Evolutionary conservation across 1,140 invertebrate species (phyloP).

Genomic region (Atta texana): DNA sequence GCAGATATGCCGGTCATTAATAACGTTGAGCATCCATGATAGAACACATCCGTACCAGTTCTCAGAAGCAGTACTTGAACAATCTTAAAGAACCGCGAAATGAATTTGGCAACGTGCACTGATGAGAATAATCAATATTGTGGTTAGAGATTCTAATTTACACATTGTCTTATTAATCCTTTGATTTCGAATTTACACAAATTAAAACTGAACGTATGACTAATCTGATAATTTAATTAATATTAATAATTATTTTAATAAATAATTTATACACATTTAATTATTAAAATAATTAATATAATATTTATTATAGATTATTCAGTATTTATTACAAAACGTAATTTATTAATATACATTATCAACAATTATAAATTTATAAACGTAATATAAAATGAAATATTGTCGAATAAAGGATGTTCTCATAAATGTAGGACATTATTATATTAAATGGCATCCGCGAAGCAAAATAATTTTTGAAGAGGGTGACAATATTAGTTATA

Average conservation of each 20-base stretch:
- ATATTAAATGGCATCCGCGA: neutral
- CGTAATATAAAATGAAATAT: neutral
- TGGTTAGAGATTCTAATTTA: neutral
- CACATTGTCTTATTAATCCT: conserved; percentile 4
- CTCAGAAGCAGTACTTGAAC: conserved; percentile 37
- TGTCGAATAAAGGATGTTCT: neutral
- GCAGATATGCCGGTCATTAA: conserved; percentile 43
- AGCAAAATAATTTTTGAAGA: neutral
- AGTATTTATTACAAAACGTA: neutral
- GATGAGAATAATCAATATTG: conserved; percentile 25
- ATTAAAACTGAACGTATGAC: neutral
- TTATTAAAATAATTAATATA: too few species aligned
- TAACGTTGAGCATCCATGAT: conserved; percentile 11
- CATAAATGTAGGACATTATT: neutral
- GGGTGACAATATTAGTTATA: neutral
- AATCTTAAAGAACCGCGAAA: conserved; percentile 5
- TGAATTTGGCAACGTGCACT: conserved; percentile 32
- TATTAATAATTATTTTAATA: neutral
- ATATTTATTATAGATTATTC: neutral
- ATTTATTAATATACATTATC: neutral
- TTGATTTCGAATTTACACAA: neutral
- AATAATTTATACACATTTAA: neutral
- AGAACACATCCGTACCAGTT: conserved; percentile 49
- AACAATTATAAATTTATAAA: neutral
- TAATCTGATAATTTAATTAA: conserved; percentile 3